Conservation (phyloP, 2,888 invertebrate genomes). For the Nomada goodeniana region DNA sequence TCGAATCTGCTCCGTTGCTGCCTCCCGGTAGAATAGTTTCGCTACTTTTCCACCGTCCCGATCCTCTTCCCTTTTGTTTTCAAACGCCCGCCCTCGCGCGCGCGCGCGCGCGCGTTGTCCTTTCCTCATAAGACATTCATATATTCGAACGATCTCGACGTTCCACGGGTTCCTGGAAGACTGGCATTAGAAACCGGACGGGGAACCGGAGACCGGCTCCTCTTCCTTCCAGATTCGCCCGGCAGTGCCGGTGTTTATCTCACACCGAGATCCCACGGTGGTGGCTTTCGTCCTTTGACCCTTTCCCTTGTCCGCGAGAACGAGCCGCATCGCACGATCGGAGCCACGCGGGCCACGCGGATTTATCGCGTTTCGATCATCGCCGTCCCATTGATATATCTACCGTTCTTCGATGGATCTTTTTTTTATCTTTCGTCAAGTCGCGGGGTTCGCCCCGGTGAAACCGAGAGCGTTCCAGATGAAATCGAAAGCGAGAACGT, state of each 20-base stretch:
- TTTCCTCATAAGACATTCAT: slow-evolving; percentile 77
- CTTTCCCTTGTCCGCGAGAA: slow-evolving; percentile 58
- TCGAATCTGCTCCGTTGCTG: slow-evolving; percentile 24
- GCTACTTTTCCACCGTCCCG: slow-evolving; percentile 55
- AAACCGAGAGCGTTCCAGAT: slow-evolving; percentile 51
- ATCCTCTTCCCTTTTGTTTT: slow-evolving; percentile 60
- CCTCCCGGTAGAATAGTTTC: not conserved
- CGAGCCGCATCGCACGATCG: slow-evolving; percentile 66
- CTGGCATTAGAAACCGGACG: slow-evolving; percentile 73
- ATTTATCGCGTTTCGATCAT: slow-evolving; percentile 70
- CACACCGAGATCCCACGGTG: slow-evolving; percentile 77
- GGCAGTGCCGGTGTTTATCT: slow-evolving; percentile 71
- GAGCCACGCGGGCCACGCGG: slow-evolving; percentile 55
- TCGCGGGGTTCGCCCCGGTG: slow-evolving; percentile 14
- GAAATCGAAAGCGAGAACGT: slow-evolving; percentile 55
- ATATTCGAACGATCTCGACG: slow-evolving; percentile 74
- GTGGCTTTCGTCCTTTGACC: slow-evolving; percentile 80
- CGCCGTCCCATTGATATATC: slow-evolving; percentile 59
- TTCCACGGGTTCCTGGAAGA: slow-evolving; percentile 73
- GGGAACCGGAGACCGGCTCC: slow-evolving; percentile 67
- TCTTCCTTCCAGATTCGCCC: slow-evolving; percentile 59
- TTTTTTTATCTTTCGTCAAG: not conserved
- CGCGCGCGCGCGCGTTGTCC: slow-evolving; percentile 42
- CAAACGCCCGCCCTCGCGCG: too few species aligned
- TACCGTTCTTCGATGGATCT: slow-evolving; percentile 24